A percentile compares a stretch with the other conserved stretches of the same genome.
Evolutionary conservation across 2,888 invertebrate genomes (phyloP).

Genomic region (Nomada flava): DNA sequence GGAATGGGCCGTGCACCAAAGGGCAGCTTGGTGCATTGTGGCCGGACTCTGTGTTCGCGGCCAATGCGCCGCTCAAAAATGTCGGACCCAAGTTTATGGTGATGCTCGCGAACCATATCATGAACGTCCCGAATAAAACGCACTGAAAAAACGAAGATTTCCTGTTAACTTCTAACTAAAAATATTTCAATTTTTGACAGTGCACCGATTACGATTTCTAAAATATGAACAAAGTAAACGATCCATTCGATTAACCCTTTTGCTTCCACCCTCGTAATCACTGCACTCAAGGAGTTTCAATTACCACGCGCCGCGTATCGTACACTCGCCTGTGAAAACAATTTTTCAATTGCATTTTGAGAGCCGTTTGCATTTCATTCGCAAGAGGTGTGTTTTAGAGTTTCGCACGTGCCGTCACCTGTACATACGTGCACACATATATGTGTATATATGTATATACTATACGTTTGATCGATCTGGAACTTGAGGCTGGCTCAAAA

Average conservation of each 20-base stretch:
- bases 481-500: conserved; percentile 31
- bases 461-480: conserved; percentile 30
- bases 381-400: background rate
- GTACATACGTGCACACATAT: background rate
- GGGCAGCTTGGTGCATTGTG: conserved; percentile 94
- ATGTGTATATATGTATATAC: too few species aligned
- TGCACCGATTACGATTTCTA: too few species aligned
- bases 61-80: conserved; percentile 92
- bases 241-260: too few species aligned
- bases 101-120: conserved; percentile 97
- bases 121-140: conserved; percentile 95
- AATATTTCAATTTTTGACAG: too few species aligned
- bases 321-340: too few species aligned
- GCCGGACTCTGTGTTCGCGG: conserved; percentile 91
- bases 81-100: conserved; percentile 96
- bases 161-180: too few species aligned
- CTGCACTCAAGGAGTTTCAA: too few species aligned
- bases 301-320: too few species aligned
- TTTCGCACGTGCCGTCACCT: background rate
- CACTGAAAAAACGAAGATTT: conserved; percentile 86
- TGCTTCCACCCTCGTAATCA: too few species aligned
- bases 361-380: background rate
- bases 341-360: background rate
- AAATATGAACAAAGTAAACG: too few species aligned
- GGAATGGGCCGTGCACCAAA: conserved; percentile 93